These are phyloP conservation scores for Villa cingulata DNA, from an alignment of 2,888 invertebrate species.

Conservation along the genomic window DNA sequence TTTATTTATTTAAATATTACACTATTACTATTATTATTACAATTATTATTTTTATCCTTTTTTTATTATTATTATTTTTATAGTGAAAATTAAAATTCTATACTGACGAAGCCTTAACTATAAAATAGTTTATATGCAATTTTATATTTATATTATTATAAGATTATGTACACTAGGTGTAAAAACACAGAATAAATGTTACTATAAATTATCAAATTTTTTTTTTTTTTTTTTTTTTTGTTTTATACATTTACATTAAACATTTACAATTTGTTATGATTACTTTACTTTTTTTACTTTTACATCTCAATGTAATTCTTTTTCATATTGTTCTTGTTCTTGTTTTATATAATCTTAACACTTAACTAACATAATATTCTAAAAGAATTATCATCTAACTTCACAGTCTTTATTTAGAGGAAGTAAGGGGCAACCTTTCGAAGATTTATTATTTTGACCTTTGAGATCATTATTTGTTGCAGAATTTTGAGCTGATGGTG, in stretches of 20 bases:
- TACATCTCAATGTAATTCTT: neutral
- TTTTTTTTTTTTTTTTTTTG: neutral
- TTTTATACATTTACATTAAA: too few relatives aligned
- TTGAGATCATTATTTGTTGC: slow-evolving; percentile 14
- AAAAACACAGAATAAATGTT: slow-evolving; percentile 7
- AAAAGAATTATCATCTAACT: slow-evolving; percentile 63
- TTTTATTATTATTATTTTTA: too few relatives aligned
- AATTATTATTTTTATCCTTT: too few relatives aligned
- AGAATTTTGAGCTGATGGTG: slow-evolving; percentile 7
- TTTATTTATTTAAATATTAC: too few relatives aligned
- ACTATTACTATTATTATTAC: too few relatives aligned
- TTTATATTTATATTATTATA: too few relatives aligned
- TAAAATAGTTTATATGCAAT: neutral
- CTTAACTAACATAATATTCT: neutral
- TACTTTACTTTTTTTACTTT: neutral
- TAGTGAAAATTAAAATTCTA: too few relatives aligned
- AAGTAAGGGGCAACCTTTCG: slow-evolving; percentile 29
- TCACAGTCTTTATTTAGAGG: slow-evolving; percentile 68
- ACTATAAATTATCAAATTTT: neutral
- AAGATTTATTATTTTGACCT: slow-evolving; percentile 12
- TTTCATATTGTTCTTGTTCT: neutral
- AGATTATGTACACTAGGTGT: slow-evolving; percentile 4
- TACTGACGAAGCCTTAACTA: neutral
- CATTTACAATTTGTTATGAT: too few relatives aligned
- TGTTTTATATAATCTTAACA: neutral